These are phyloP conservation scores for Morpho deidamia DNA, from an alignment of 2,888 invertebrate genomes.

Conservation along the genomic window DNA sequence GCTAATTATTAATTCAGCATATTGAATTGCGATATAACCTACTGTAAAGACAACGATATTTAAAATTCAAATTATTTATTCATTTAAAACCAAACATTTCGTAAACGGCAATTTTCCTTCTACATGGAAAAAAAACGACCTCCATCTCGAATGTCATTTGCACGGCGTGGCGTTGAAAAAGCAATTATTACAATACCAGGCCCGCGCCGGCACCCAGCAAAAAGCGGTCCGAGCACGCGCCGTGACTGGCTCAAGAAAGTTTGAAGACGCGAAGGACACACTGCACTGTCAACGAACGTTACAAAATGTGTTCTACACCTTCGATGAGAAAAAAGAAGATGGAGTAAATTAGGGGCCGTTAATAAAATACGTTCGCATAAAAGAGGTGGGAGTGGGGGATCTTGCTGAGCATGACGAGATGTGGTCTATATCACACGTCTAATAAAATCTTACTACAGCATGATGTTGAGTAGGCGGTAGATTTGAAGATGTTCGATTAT, in stretches of 20 bases:
- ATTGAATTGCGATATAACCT: too few relatives aligned
- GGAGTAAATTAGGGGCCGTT: too few relatives aligned
- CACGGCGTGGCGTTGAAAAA: slow-evolving; percentile 76
- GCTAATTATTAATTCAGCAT: too few relatives aligned
- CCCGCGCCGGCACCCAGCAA: slow-evolving; percentile 56
- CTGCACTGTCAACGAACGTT: slow-evolving; percentile 17
- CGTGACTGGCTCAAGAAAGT: slow-evolving; percentile 62
- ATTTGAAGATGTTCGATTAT: too few relatives aligned
- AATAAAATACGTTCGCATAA: too few relatives aligned
- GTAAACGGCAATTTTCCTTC: slow-evolving; percentile 68
- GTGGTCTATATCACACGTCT: too few relatives aligned
- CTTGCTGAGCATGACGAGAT: too few relatives aligned
- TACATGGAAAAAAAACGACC: slow-evolving; percentile 71
- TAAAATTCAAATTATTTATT: slow-evolving; percentile 20
- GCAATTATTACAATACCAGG: slow-evolving; percentile 77
- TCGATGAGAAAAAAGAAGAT: too few relatives aligned
- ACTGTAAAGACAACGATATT: neutral
- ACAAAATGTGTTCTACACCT: neutral
- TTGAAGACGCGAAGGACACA: slow-evolving; percentile 54
- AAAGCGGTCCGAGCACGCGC: slow-evolving; percentile 66
- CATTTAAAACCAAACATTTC: slow-evolving; percentile 58
- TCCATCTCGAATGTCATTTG: slow-evolving; percentile 78
- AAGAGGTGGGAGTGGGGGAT: too few relatives aligned
- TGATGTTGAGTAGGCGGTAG: too few relatives aligned
- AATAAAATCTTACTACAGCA: too few relatives aligned